Percentiles rank a stretch among this genome's conserved stretches.
Conservation (phyloP, 92 coral and sea anemone genomes). For the Epizoanthus fatuus region DNA sequence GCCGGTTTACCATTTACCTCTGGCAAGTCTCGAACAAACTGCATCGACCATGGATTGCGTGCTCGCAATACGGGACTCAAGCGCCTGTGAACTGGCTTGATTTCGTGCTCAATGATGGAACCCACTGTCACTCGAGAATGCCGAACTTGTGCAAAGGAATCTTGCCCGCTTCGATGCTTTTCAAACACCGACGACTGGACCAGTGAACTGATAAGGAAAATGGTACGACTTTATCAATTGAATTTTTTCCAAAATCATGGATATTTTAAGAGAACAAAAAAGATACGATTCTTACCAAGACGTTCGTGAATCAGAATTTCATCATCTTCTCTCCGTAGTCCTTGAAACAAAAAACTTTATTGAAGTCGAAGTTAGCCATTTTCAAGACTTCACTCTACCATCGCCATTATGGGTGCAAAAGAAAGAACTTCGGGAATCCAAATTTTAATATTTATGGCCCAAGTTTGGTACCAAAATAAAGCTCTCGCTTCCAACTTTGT, state of each 20-base stretch:
- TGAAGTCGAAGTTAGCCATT: conserved; percentile 47
- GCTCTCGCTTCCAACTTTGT: not conserved
- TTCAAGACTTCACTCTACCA: not conserved
- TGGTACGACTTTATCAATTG: not conserved
- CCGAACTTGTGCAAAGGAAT: conserved; percentile 49
- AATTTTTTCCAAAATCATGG: conserved; percentile 1
- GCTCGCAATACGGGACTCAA: conserved; percentile 57
- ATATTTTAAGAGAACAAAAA: conserved; percentile 34
- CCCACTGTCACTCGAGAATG: conserved; percentile 39
- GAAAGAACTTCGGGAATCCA: not conserved
- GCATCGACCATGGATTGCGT: conserved; percentile 60
- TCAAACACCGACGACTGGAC: conserved; percentile 35
- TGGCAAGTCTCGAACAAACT: conserved; percentile 25
- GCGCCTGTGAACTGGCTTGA: conserved; percentile 51
- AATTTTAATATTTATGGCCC: not conserved
- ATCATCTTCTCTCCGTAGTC: conserved; percentile 30
- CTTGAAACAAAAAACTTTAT: conserved; percentile 41
- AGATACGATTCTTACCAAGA: conserved; percentile 61
- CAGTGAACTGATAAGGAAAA: conserved; percentile 1
- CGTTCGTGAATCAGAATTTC: conserved; percentile 17
- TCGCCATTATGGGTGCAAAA: not conserved
- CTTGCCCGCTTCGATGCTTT: conserved; percentile 33
- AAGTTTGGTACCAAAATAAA: conserved; percentile 43
- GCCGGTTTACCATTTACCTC: not conserved
- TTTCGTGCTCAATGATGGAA: conserved; percentile 46